Base-by-base conservation (phyloP, 2,888 invertebrate species). In the Dicycla oo region DNA sequence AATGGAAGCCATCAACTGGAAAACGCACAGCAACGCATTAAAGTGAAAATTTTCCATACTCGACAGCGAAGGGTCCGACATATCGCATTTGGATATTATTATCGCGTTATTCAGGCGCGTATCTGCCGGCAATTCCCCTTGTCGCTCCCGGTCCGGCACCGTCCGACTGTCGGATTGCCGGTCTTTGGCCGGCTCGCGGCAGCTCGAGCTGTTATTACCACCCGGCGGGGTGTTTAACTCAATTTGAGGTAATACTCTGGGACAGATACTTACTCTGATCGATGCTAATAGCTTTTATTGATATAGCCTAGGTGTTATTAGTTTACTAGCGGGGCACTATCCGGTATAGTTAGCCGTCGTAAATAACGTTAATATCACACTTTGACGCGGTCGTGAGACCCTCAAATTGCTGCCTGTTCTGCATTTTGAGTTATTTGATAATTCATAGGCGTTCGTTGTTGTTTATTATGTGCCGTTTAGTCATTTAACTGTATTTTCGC, bases 261-360 rank as follows among this genome's bases (percentile, higher is more conserved):
- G 91, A 93, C 91, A 92, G 91, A 91, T 93, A 93, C 92, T 94
- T 92, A 93, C 89, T 79, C 90, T 94, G 95, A 95, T 94, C 92
- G 94, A 94, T 93, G 92, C 88, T 95, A 95, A 95, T 95, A 89
- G 92, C 92, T 91, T 95, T 95, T 95, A 95, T 95, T 95, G 95
- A 95, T 95, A 95, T 94, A 94, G 91, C 85, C 91, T 91, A 92
- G 91, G 89, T 90, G 90, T 92, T 93, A 94, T 94, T 91, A 86
- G 84, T 73, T 77, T 60, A 88, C 86, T 86, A 86, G 75, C 75
- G 75, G 73, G 75, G 75, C 80, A 80, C 86, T 79, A 87, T 85
- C 86, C 84, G 87, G 84, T 86, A 88, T 90, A 88, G 92, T 93
- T 94, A 93, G 88, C 76, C 83, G 83, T 86, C 84, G 88, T 93